These are phyloP conservation scores for Psittacara wagleri DNA, from an alignment of 2,113 vertebrate genomes.

Conservation along the genomic window DNA sequence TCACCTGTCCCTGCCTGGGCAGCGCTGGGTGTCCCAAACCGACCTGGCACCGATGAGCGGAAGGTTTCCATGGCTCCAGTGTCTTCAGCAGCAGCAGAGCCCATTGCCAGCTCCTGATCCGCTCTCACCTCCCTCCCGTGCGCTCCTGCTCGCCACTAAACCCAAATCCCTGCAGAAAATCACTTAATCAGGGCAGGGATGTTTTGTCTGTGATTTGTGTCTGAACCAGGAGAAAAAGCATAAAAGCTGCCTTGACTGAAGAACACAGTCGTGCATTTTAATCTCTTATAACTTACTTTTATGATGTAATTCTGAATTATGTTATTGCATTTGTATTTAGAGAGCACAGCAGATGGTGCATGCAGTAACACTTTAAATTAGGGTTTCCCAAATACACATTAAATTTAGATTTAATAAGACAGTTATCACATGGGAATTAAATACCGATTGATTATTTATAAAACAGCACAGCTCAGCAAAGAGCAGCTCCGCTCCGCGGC, in stretches of 20 bases:
- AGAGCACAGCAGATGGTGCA: conserved; percentile 67
- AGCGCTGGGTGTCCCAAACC: rapidly evolving
- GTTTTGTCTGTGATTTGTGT: conserved; percentile 42
- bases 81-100: background rate
- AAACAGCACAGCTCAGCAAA: background rate
- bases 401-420: conserved; percentile 74
- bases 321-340: conserved; percentile 45
- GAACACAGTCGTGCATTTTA: conserved; percentile 28
- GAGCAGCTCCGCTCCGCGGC: background rate
- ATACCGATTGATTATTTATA: conserved; percentile 57
- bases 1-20: background rate
- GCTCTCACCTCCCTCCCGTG: background rate
- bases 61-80: background rate
- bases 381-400: conserved; percentile 70
- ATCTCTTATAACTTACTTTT: conserved; percentile 49
- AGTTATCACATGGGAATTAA: conserved; percentile 67
- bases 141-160: background rate
- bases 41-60: rapidly evolving
- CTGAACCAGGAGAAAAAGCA: conserved; percentile 37
- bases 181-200: background rate
- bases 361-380: conserved; percentile 64
- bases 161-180: background rate
- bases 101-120: rapidly evolving
- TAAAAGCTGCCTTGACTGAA: conserved; percentile 56
- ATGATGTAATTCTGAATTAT: conserved; percentile 63